These are phyloP conservation scores for Anguilla pacifica DNA, from an alignment of 2,797 vertebrate genomes.

Conservation along the genomic window DNA sequence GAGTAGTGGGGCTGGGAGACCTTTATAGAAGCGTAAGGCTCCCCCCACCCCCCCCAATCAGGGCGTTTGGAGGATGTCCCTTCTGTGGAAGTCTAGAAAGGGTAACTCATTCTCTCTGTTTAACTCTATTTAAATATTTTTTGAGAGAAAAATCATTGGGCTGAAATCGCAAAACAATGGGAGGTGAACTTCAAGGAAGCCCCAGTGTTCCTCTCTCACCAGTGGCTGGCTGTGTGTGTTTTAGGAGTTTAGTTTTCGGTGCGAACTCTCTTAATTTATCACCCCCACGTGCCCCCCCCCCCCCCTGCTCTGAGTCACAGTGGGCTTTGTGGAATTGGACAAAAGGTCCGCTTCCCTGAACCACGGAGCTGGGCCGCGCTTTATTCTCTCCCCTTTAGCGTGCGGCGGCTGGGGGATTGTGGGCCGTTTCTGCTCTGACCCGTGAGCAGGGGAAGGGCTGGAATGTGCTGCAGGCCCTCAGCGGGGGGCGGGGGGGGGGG, in stretches of 20 bases:
- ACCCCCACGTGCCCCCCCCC: background rate
- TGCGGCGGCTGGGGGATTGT: background rate
- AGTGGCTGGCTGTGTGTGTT: background rate
- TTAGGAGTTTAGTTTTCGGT: conserved; percentile 17
- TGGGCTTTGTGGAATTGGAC: background rate
- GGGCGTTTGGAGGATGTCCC: conserved; percentile 18
- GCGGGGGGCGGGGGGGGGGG: background rate
- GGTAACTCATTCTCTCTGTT: conserved; percentile 18
- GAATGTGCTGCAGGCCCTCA: background rate
- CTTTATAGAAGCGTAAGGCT: background rate
- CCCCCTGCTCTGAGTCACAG: background rate
- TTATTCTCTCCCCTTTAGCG: background rate
- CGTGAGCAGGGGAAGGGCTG: background rate
- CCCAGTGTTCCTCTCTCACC: background rate
- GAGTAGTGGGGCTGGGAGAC: background rate
- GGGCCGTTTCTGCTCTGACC: background rate
- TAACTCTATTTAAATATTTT: background rate
- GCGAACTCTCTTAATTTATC: conserved; percentile 3
- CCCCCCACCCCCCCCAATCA: background rate
- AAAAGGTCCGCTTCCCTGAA: background rate
- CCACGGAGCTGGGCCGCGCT: background rate
- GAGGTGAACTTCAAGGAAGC: conserved; percentile 10
- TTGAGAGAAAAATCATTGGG: conserved; percentile 7
- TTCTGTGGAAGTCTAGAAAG: background rate
- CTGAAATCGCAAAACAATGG: background rate